Percentiles rank a stretch among this genome's conserved stretches.
These are phyloP conservation scores for Coilia nasus DNA, from an alignment of 2,797 vertebrate species.

Conservation along the genomic window DNA sequence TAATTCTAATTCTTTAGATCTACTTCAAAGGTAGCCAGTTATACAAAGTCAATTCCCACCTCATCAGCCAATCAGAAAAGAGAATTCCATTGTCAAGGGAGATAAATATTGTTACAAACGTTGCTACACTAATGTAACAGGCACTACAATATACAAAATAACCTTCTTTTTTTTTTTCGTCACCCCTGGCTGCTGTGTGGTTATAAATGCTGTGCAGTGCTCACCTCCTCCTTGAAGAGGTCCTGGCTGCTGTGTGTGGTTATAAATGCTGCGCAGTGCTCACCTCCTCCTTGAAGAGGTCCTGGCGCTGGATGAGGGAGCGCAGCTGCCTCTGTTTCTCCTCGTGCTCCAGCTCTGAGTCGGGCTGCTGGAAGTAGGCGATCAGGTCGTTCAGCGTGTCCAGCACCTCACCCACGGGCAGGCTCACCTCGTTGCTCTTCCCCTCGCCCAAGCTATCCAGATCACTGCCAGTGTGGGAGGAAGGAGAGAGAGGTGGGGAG, in stretches of 20 bases:
- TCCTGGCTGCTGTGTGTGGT: not conserved
- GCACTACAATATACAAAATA: too few relatives aligned
- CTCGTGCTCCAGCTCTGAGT: constrained; percentile 90
- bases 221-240: too few relatives aligned
- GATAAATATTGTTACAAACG: too few relatives aligned
- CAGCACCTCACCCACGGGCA: constrained; percentile 88
- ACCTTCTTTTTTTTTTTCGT: not conserved
- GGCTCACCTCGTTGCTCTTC: constrained; percentile 76
- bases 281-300: constrained; percentile 98
- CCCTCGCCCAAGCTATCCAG: constrained; percentile 75
- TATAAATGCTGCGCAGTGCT: constrained; percentile 27
- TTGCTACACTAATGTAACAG: too few relatives aligned
- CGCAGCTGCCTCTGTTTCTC: constrained; percentile 94
- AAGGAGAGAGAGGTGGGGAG: too few relatives aligned
- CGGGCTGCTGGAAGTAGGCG: constrained; percentile 92
- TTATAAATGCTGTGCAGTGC: not conserved
- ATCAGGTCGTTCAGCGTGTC: constrained; percentile 95
- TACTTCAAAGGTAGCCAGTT: too few relatives aligned
- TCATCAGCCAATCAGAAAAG: too few relatives aligned
- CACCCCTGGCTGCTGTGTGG: not conserved
- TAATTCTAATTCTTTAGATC: too few relatives aligned
- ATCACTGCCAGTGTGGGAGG: constrained; percentile 50
- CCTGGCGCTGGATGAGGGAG: constrained; percentile 96
- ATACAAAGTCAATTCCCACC: too few relatives aligned
- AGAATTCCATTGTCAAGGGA: too few relatives aligned